These are phyloP conservation scores for Callionymus lyra DNA, from an alignment of 2,113 vertebrate species.

Conservation along the genomic window DNA sequence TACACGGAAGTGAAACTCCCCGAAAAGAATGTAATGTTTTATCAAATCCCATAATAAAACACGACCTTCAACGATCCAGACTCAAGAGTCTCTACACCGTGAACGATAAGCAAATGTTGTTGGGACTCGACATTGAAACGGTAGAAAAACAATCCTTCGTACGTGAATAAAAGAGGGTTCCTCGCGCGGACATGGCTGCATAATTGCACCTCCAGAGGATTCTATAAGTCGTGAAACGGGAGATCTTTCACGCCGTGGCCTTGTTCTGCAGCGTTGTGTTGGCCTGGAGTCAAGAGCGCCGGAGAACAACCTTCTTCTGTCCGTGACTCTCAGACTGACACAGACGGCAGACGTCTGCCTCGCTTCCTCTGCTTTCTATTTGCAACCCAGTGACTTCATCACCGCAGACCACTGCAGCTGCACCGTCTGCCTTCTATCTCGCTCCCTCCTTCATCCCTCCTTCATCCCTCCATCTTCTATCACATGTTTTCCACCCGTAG, in stretches of 20 bases:
- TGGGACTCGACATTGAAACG: no score
- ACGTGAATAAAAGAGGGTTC: no score
- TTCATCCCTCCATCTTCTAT: slow-evolving; percentile 2
- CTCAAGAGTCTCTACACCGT: no score
- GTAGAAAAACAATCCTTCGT: no score
- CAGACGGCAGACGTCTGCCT: slow-evolving; percentile 65
- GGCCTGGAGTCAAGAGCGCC: slow-evolving; percentile 48
- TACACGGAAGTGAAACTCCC: no score
- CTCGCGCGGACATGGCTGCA: no score
- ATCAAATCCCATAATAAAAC: no score
- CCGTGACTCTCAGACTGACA: slow-evolving; percentile 41
- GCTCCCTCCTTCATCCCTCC: slow-evolving; percentile 10
- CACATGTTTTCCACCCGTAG: neutral
- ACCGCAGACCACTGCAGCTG: slow-evolving; percentile 54
- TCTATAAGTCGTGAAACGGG: no score
- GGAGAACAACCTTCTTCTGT: slow-evolving; percentile 51
- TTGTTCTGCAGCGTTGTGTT: slow-evolving; percentile 27
- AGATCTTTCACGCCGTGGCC: slow-evolving; percentile 13
- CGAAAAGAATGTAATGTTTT: no score
- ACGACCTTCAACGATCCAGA: no score
- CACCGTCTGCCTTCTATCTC: slow-evolving; percentile 16
- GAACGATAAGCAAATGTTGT: no score
- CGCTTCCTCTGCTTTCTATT: slow-evolving; percentile 58
- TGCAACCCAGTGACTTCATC: slow-evolving; percentile 66
- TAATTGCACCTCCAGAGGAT: no score